These are phyloP conservation scores for Melanocharis versteri DNA, from an alignment of 2,113 vertebrate genomes.

Conservation along the genomic window DNA sequence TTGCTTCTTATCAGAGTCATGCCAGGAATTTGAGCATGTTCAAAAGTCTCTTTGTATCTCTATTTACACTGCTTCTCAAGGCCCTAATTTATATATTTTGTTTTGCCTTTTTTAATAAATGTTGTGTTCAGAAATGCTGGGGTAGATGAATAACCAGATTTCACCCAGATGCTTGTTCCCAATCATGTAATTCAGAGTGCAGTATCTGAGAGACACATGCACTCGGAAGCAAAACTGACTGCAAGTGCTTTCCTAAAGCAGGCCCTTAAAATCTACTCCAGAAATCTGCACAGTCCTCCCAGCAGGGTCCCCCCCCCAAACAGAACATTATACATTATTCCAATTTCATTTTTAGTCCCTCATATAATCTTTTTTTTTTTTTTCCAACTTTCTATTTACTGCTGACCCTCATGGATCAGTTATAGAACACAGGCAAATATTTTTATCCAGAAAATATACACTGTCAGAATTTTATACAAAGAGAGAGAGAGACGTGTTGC, in stretches of 20 bases:
- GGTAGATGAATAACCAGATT: not conserved
- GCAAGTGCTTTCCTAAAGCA: not conserved
- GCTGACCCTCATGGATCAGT: not conserved
- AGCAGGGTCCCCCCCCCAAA: not conserved
- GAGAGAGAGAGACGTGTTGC: not conserved
- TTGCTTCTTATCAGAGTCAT: conserved; percentile 8
- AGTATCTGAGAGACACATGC: not conserved
- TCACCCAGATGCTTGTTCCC: not conserved
- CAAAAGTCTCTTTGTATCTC: conserved; percentile 27
- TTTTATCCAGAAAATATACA: not conserved
- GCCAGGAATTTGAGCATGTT: conserved; percentile 17
- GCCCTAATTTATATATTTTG: not conserved
- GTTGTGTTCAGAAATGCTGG: not conserved
- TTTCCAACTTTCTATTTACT: not conserved
- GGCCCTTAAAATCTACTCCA: not conserved
- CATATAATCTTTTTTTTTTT: not conserved
- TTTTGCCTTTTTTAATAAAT: not conserved
- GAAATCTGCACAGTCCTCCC: not conserved
- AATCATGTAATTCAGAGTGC: not conserved
- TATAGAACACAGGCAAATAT: not conserved
- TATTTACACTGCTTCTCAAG: not conserved
- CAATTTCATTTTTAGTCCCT: not conserved
- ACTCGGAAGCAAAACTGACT: not conserved
- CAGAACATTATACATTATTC: not conserved
- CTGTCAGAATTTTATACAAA: not conserved